A percentile compares a stretch with the other conserved stretches of the same genome.
Conservation (phyloP, 2,113 vertebrate species). For the Nesoenas mayeri region DNA sequence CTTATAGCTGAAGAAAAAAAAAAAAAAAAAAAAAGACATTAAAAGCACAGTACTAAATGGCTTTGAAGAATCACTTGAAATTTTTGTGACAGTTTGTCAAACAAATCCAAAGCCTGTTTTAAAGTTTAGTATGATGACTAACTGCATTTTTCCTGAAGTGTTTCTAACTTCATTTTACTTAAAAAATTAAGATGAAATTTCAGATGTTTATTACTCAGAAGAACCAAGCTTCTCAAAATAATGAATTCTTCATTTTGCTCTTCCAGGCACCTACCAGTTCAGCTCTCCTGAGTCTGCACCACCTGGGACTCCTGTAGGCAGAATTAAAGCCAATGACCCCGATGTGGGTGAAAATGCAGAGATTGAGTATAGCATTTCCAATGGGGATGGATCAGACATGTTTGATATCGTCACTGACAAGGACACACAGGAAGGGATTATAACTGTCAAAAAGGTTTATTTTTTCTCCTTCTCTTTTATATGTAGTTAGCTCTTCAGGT, state of each 20-base stretch:
- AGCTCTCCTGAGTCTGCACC: slow-evolving; percentile 84
- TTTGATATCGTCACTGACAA: slow-evolving; percentile 93
- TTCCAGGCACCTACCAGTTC: slow-evolving; percentile 90
- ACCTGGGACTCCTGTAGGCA: slow-evolving; percentile 86
- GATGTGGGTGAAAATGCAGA: slow-evolving; percentile 91
- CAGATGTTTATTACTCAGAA: not conserved
- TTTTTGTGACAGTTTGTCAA: not conserved
- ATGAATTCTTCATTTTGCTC: slow-evolving; percentile 39
- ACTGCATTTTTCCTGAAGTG: not conserved
- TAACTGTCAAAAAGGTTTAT: slow-evolving; percentile 92
- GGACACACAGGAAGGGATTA: slow-evolving; percentile 91
- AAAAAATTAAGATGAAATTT: not conserved
- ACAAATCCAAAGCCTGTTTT: not conserved
- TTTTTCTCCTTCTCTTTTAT: slow-evolving; percentile 47
- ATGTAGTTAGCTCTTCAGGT: slow-evolving; percentile 32
- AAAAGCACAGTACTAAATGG: not conserved
- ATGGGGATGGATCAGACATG: slow-evolving; percentile 83
- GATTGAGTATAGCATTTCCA: slow-evolving; percentile 86
- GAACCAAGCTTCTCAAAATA: not conserved
- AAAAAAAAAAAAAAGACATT: not conserved
- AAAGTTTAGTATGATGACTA: not conserved
- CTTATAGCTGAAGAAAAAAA: not conserved
- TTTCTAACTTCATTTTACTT: not conserved
- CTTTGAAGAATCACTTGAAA: not conserved
- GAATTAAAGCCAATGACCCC: slow-evolving; percentile 92